A percentile compares a stretch with the other conserved stretches of the same genome.
These are phyloP conservation scores for Ormyrus thymus DNA, from an alignment of 2,888 invertebrate genomes.

Conservation along the genomic window DNA sequence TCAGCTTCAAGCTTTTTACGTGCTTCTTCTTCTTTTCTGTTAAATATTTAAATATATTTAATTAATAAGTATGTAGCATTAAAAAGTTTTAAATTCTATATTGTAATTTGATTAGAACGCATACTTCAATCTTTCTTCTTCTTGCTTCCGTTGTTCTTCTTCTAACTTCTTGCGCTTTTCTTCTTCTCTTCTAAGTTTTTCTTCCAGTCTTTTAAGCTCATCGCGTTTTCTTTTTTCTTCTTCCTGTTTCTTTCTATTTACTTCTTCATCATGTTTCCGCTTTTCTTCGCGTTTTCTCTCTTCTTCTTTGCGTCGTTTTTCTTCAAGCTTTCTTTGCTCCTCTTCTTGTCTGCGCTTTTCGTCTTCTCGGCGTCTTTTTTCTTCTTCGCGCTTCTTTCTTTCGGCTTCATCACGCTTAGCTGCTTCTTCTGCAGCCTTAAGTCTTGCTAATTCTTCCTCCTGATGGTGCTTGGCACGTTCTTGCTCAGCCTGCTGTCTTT, in stretches of 20 bases:
- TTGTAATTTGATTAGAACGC: background rate
- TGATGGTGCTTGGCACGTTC: conserved; percentile 70
- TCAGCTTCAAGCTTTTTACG: conserved; percentile 67
- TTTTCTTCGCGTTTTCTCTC: conserved; percentile 76
- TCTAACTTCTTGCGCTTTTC: conserved; percentile 76
- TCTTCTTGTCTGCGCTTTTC: conserved; percentile 77
- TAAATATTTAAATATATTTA: background rate
- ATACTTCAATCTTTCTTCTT: conserved; percentile 68
- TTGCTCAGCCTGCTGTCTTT: conserved; percentile 72
- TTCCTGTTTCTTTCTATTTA: conserved; percentile 73
- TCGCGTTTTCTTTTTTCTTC: conserved; percentile 73
- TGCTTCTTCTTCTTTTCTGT: conserved; percentile 68
- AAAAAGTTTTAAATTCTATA: no score
- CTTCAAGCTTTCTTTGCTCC: conserved; percentile 77
- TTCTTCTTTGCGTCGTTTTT: conserved; percentile 76
- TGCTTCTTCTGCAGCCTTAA: conserved; percentile 49
- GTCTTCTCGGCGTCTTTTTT: conserved; percentile 75
- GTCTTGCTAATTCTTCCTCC: conserved; percentile 53
- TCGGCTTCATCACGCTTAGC: conserved; percentile 76
- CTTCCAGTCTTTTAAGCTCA: conserved; percentile 71
- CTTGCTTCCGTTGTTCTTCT: conserved; percentile 72
- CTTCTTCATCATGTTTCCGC: conserved; percentile 75
- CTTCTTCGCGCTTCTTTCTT: conserved; percentile 75
- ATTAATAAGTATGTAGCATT: background rate
- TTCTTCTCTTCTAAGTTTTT: conserved; percentile 75